A percentile compares a stretch with the other conserved stretches of the same genome.
Conservation (phyloP, 2,797 vertebrate species). For the Galagoides demidoff region DNA sequence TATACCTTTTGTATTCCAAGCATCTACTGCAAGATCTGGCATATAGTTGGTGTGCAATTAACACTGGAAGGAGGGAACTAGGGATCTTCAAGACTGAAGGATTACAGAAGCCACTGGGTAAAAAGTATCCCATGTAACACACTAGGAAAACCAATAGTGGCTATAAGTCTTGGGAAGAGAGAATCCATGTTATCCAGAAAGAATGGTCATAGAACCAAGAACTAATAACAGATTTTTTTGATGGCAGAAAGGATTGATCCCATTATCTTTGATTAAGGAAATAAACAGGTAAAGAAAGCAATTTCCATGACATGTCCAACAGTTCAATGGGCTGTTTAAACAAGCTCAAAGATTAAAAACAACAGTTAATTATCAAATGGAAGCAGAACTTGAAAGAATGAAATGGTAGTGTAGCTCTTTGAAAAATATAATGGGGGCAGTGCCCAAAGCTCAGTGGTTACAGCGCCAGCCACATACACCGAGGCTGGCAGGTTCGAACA, state of each 20-base stretch:
- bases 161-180: slow-evolving; percentile 33
- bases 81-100: background rate
- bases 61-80: background rate
- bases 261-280: slow-evolving; percentile 40
- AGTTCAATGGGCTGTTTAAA: background rate
- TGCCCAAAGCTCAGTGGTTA: too few species aligned
- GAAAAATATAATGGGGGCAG: background rate
- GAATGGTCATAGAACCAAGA: background rate
- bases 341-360: slow-evolving; percentile 30
- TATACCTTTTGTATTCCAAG: slow-evolving; percentile 1
- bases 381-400: background rate
- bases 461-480: too few species aligned
- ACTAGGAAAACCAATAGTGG: slow-evolving; percentile 25
- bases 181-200: slow-evolving; percentile 4
- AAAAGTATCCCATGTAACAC: background rate
- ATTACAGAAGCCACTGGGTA: background rate
- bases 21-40: background rate
- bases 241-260: slow-evolving; percentile 34
- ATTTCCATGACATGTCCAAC: background rate
- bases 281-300: slow-evolving; percentile 39
- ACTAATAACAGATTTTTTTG: slow-evolving; percentile 40
- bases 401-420: background rate
- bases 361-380: background rate
- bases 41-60: background rate
- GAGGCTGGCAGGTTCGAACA: too few species aligned